A percentile compares a stretch with the other conserved stretches of the same genome.
phyloP scores from a whole-genome alignment of 2,113 vertebrate genomes.

The Triplophysa tibetana region DNA sequence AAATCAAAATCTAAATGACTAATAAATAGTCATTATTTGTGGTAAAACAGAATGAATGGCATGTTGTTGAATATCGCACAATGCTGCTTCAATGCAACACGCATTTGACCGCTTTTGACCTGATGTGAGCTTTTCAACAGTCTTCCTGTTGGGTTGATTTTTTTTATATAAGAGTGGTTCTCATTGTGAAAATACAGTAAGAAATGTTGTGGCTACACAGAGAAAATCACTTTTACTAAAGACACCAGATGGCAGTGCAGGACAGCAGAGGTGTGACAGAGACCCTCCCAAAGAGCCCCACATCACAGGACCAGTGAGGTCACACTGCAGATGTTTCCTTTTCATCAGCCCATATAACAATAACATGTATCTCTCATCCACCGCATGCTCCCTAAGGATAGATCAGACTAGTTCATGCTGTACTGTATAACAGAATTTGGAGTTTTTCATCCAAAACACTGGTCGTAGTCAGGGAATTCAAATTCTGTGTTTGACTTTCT shows the following conservation, averaged over 20 bases:
- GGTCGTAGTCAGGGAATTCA: no score
- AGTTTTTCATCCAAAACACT: neutral
- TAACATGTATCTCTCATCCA: neutral
- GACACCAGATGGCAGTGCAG: slow-evolving; percentile 37
- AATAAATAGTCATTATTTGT: no score
- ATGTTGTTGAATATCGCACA: no score
- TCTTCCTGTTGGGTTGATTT: no score
- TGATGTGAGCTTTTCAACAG: no score
- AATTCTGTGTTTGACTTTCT: no score
- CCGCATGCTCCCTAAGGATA: neutral
- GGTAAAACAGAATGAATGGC: no score
- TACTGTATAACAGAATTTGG: neutral
- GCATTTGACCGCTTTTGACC: no score
- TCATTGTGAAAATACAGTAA: neutral
- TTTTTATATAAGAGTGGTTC: no score
- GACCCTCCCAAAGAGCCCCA: neutral
- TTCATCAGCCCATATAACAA: slow-evolving; percentile 28
- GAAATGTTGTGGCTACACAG: neutral
- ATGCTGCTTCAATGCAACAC: no score
- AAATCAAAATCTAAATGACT: no score
- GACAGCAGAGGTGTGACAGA: slow-evolving; percentile 4
- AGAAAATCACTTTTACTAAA: neutral
- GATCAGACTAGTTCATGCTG: neutral
- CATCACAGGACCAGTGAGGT: slow-evolving; percentile 37
- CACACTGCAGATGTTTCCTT: slow-evolving; percentile 51